Evolutionary conservation across 2,888 invertebrate species (phyloP), one percentile per base, ranked within the genome.

Genomic region (Orthosia incerta): DNA sequence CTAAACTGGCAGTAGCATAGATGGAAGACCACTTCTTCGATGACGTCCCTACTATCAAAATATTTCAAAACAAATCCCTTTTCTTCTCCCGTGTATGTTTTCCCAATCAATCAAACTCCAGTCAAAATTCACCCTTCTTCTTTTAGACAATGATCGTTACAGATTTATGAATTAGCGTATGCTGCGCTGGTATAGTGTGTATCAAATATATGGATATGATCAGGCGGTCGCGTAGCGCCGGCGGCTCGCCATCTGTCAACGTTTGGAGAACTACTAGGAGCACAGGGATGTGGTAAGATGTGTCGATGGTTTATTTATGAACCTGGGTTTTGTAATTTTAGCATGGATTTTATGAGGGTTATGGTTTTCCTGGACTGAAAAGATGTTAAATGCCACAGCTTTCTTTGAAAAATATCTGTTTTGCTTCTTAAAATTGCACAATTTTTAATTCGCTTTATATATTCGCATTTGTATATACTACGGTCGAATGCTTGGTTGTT

Each of bases 171-270:
- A 82, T 82, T 76, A 80, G 63, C 67, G 76, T 71, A 75, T 69
- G 68, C 71, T 77, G 23, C 39, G 26, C 59, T 78, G 63, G 74
- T 78, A 74, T 71, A 62, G 77, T 76, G 79, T 81, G 83, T 82
- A 85, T 75, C 87, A 89, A 89, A 89, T 89, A 89, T 89, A 89
- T 89, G 87, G 86, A 87, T 90, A 88, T 76, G 77, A 76, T 76
- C 51, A 51, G 64, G 45, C 55, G 76, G 69, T 55, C 78, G 63
- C 66, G 76, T 71, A 82, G 79, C 72, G 91, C 92, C 91, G 83
- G 74, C 83, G 91, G 92, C 91, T 63, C 48, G 74, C 89, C 94
- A 94, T 93, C 93, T 94, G 94, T 93, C 92, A 92, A 82, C 83
- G 83, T 89, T 90, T 87, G 82, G 86, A 88, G 87, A 88, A 80